Conservation (phyloP, 1,140 invertebrate genomes). For the Eufriesea mexicana region DNA sequence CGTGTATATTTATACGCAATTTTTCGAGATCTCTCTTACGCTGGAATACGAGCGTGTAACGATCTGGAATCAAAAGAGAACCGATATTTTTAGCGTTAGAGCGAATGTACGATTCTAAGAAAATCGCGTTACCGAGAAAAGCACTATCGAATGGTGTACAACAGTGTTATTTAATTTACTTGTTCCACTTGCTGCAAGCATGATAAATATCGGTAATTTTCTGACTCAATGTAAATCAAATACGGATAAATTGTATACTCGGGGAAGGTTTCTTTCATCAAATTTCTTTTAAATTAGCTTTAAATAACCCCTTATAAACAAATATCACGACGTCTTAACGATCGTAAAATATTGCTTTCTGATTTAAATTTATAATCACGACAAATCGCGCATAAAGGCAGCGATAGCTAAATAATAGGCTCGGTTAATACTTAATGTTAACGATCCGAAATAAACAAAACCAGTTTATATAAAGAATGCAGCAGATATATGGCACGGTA, state of each 20-base stretch:
- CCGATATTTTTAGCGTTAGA: not conserved
- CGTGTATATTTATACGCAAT: not conserved
- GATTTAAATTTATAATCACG: constrained; percentile 46
- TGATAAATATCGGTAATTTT: constrained; percentile 7
- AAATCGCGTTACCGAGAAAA: too few species aligned
- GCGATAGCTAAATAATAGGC: constrained; percentile 6
- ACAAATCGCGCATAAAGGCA: constrained; percentile 21
- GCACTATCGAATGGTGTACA: not conserved
- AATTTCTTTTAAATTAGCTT: constrained; percentile 22
- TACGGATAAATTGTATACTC: constrained; percentile 3
- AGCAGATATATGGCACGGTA: not conserved
- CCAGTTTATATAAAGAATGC: constrained; percentile 45
- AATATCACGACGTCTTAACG: not conserved
- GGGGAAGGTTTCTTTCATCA: not conserved
- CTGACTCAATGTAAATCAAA: not conserved
- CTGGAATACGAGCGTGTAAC: not conserved
- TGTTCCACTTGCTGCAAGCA: too few species aligned
- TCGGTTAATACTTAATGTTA: constrained; percentile 25
- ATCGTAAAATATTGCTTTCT: constrained; percentile 18
- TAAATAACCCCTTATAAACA: constrained; percentile 19
- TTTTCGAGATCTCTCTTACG: too few species aligned
- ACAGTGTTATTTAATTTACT: not conserved
- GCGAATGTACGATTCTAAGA: not conserved
- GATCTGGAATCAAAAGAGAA: not conserved
- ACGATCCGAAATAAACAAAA: constrained; percentile 41